These are phyloP conservation scores for Campoletis sonorensis DNA, from an alignment of 1,140 invertebrate genomes.

Conservation along the genomic window DNA sequence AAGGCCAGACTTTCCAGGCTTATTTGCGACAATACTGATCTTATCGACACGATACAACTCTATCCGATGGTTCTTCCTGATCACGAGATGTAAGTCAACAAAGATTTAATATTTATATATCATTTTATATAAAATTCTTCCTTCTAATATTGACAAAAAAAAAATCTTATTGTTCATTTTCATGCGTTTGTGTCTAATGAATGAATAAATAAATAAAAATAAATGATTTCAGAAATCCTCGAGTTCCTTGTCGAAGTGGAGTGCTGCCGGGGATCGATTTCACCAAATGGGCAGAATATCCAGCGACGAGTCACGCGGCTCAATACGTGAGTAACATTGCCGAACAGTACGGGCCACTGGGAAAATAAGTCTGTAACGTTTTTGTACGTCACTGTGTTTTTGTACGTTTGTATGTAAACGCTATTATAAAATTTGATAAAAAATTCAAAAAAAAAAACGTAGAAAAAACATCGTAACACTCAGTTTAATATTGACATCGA, in stretches of 20 bases:
- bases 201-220: no score
- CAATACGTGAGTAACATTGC: constrained; percentile 82
- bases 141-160: no score
- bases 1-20: constrained; percentile 91
- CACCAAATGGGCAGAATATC: constrained; percentile 90
- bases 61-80: constrained; percentile 95
- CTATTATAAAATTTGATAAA: neutral
- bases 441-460: neutral
- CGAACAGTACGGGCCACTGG: constrained; percentile 77
- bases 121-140: no score
- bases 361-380: constrained; percentile 73
- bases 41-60: constrained; percentile 93
- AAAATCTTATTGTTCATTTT: no score
- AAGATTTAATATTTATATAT: no score
- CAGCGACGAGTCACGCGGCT: constrained; percentile 73
- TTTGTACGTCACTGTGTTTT: neutral
- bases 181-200: no score
- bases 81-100: constrained; percentile 88
- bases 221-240: constrained; percentile 84
- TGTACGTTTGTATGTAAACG: no score
- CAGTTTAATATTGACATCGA: neutral
- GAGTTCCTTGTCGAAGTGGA: constrained; percentile 92
- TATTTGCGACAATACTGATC: constrained; percentile 97
- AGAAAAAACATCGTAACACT: neutral
- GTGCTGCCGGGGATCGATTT: constrained; percentile 91